Evolutionary conservation across 2,888 invertebrate species (phyloP).

Genomic region (Teinopalpus imperialis): DNA sequence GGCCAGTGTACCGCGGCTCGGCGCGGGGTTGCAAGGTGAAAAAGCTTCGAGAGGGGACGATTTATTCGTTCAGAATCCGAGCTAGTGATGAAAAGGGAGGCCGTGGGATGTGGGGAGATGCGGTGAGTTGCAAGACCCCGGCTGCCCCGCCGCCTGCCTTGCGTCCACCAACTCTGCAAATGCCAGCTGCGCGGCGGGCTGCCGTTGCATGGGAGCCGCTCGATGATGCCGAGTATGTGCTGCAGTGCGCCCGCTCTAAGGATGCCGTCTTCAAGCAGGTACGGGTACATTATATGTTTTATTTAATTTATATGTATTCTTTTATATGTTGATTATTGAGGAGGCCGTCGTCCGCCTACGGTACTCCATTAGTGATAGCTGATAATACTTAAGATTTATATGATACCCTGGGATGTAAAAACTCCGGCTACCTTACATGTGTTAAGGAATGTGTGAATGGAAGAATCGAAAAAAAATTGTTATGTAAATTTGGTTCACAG

Average conservation of each 20-base stretch:
- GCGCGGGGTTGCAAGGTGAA: slow-evolving; percentile 89
- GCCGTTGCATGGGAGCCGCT: slow-evolving; percentile 74
- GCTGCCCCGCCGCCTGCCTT: slow-evolving; percentile 91
- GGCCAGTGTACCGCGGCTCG: slow-evolving; percentile 89
- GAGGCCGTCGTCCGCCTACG: too few species aligned
- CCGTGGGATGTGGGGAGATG: slow-evolving; percentile 88
- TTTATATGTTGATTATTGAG: too few species aligned
- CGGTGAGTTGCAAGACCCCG: slow-evolving; percentile 86
- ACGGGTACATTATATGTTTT: too few species aligned
- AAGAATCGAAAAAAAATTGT: too few species aligned
- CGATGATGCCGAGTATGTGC: slow-evolving; percentile 88
- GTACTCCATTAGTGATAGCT: too few species aligned
- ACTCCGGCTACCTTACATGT: too few species aligned
- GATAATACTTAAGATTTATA: too few species aligned
- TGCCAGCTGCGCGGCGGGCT: slow-evolving; percentile 62
- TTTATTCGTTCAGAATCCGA: slow-evolving; percentile 92
- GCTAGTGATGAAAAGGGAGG: slow-evolving; percentile 92
- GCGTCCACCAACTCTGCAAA: slow-evolving; percentile 85
- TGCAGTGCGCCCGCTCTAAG: slow-evolving; percentile 82
- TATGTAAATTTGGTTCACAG: too few species aligned
- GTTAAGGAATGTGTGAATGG: too few species aligned
- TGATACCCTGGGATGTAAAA: too few species aligned
- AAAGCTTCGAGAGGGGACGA: slow-evolving; percentile 90
- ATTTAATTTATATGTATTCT: too few species aligned
- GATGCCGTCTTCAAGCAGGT: slow-evolving; percentile 65